Percentiles rank a stretch among this genome's conserved stretches.
Evolutionary conservation across 2,113 vertebrate species (phyloP).

Genomic region (Amblyornis subalaris): DNA sequence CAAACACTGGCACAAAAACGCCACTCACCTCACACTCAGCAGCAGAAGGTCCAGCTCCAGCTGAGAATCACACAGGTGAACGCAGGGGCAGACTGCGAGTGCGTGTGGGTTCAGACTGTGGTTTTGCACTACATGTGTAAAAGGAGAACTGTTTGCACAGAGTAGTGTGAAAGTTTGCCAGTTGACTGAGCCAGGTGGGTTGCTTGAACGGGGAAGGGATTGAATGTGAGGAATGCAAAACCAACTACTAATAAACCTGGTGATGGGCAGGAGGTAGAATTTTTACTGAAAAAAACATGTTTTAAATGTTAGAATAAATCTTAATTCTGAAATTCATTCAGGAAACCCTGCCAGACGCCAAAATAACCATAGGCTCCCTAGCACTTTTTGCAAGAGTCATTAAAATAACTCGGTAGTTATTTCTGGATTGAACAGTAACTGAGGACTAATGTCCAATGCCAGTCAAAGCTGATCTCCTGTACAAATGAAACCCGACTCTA

Average conservation of each 20-base stretch:
- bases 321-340: not conserved
- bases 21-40: not conserved
- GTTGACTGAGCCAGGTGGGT: not conserved
- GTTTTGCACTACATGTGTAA: not conserved
- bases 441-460: not conserved
- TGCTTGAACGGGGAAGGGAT: not conserved
- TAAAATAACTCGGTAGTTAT: not conserved
- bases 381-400: not conserved
- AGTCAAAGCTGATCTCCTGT: not conserved
- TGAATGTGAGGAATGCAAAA: not conserved
- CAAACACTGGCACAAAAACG: rapidly evolving
- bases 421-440: not conserved
- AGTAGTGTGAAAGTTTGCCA: not conserved
- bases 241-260: not conserved
- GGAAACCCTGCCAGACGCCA: not conserved
- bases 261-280: not conserved
- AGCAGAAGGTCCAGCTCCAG: not conserved
- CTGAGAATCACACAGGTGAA: not conserved
- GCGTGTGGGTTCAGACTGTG: not conserved
- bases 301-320: not conserved
- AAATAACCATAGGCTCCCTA: not conserved
- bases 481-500: not conserved
- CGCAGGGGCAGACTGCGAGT: not conserved
- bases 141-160: not conserved
- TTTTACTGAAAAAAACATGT: not conserved